Evolutionary conservation across 2,888 invertebrate species (phyloP).

Genomic region (Phalera bucephala): DNA sequence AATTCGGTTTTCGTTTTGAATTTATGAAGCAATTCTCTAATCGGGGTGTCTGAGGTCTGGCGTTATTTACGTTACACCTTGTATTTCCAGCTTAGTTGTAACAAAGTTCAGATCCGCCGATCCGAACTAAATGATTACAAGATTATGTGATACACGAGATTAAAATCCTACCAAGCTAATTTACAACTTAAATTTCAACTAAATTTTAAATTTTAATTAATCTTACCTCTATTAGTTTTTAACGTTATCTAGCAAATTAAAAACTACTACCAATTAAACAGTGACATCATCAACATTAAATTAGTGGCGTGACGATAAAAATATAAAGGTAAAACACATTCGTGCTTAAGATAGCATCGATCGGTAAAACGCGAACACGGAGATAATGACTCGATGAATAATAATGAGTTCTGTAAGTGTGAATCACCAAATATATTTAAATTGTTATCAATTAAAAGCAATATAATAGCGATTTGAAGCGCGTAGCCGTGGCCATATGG

Average conservation of each 20-base stretch:
- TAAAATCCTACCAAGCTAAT: too few relatives aligned
- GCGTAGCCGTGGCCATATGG: slow-evolving; percentile 75
- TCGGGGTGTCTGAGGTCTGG: too few relatives aligned
- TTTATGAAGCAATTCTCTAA: too few relatives aligned
- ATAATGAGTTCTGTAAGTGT: slow-evolving; percentile 80
- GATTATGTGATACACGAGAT: too few relatives aligned
- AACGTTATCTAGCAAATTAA: slow-evolving; percentile 12
- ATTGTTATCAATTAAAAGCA: slow-evolving; percentile 84
- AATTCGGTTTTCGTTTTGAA: too few relatives aligned
- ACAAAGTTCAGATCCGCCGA: too few relatives aligned
- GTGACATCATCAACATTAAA: slow-evolving; percentile 42
- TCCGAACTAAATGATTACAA: too few relatives aligned
- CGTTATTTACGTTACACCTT: too few relatives aligned
- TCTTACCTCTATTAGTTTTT: slow-evolving; percentile 4
- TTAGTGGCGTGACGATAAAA: slow-evolving; percentile 70
- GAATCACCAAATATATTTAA: slow-evolving; percentile 84
- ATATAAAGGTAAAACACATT: slow-evolving; percentile 76
- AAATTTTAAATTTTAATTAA: too few relatives aligned
- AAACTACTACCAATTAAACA: slow-evolving; percentile 29
- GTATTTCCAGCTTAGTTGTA: too few relatives aligned
- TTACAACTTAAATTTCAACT: too few relatives aligned
- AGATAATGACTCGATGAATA: slow-evolving; percentile 82
- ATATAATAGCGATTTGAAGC: slow-evolving; percentile 82
- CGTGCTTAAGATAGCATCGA: slow-evolving; percentile 72
- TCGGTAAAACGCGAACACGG: slow-evolving; percentile 69